Base-by-base conservation (phyloP, 1,140 invertebrate species). In the Anthonomus grandis region DNA sequence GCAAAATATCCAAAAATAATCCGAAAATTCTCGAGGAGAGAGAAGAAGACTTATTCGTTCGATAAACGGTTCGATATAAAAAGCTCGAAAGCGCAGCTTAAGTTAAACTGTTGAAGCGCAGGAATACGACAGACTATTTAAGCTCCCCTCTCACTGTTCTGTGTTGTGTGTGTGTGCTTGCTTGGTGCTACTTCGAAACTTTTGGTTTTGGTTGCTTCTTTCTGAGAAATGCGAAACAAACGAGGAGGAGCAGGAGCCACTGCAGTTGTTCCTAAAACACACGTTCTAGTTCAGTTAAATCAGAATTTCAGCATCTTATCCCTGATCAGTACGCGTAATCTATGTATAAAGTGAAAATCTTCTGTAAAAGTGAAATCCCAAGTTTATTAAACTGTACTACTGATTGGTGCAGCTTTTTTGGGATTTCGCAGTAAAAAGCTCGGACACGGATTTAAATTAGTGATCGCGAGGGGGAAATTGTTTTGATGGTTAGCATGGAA, bases 131-230 rank as follows among this genome's bases (percentile, higher is more conserved):
- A 21, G 47, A 38, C 42, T 60, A 59, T 62, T 57, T 62, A 62
- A 57, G 50, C 50, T 58, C 60, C 60, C 60, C 60, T 58, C 60
- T 62, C 55, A 17, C n/a, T n/a, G n/a, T n/a, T n/a, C n/a, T n/a
- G n/a, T n/a, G n/a, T n/a, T 42, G 25, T 51, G 17, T 19, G 27
- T 15, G 44, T 46, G 13, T 15, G 25, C 44, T 55, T 41, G 25
- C 52, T 42, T 37, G 39, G 47, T 46, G 12, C n/a, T n/a, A n/a
- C n/a, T n/a, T n/a, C n/a, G n/a, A n/a, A n/a, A n/a, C n/a, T n/a
- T n/a, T n/a, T n/a, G n/a, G n/a, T 12, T 47, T 55, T 52, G 44
- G 53, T 38, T 57, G 47, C 38, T 44, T 31, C 52, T 45, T 54
- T 54, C 52, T 27, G 52, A 46, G 55, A 57, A 57, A 17, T 37